phyloP scores from a whole-genome alignment of 2,113 vertebrate genomes.

The Salvelinus namaycush region DNA sequence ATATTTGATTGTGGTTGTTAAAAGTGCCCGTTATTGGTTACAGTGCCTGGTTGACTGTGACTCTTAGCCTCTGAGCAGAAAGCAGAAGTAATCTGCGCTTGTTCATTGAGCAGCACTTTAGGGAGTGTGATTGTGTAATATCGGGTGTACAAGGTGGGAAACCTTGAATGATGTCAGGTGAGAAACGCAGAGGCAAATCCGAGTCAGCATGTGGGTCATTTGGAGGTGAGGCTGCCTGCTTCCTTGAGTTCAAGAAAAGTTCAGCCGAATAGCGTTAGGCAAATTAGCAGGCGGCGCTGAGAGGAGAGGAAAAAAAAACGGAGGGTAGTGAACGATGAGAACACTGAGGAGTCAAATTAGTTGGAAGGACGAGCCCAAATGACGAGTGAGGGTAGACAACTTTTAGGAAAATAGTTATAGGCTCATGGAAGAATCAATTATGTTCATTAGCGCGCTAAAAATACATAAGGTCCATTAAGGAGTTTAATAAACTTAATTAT shows the following conservation, averaged over 20 bases:
- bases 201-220: constrained; percentile 81
- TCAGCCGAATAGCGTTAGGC: constrained; percentile 93
- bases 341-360: constrained; percentile 59
- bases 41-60: background rate
- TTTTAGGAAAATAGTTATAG: constrained; percentile 42
- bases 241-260: constrained; percentile 89
- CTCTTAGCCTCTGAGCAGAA: too few relatives aligned
- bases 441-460: constrained; percentile 31
- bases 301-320: constrained; percentile 35
- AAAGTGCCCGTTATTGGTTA: background rate
- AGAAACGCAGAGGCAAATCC: constrained; percentile 52
- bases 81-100: background rate
- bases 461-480: constrained; percentile 53
- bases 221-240: constrained; percentile 85
- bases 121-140: constrained; percentile 50
- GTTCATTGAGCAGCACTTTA: constrained; percentile 16
- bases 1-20: background rate
- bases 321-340: constrained; percentile 63
- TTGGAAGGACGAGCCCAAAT: constrained; percentile 58
- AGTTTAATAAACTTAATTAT: constrained; percentile 55
- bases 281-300: constrained; percentile 81
- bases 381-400: constrained; percentile 46
- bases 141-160: constrained; percentile 61
- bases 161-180: constrained; percentile 78
- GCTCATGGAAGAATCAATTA: constrained; percentile 38